Percentiles rank a stretch among this genome's conserved stretches.
These are phyloP conservation scores for Arctocebus calabarensis DNA, from an alignment of 2,797 vertebrate species.

Conservation along the genomic window DNA sequence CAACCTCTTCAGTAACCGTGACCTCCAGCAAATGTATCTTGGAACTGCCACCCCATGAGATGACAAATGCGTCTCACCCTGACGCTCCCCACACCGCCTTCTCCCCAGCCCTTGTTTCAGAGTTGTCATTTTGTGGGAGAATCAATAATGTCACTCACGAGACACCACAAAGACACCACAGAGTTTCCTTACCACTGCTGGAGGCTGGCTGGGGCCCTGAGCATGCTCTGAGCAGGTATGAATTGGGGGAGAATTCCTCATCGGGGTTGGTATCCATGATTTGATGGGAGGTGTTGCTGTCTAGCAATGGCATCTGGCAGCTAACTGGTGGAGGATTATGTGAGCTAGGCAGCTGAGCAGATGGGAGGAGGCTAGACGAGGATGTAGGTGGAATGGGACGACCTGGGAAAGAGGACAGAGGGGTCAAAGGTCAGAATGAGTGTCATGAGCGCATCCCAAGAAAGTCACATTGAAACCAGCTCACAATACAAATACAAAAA, in stretches of 20 bases:
- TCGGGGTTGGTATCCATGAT: conserved; percentile 99
- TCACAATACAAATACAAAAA: not conserved
- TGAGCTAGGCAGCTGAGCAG: conserved; percentile 95
- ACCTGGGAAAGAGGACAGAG: conserved; percentile 94
- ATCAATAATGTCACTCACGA: conserved; percentile 69
- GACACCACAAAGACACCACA: conserved; percentile 81
- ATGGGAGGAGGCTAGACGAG: conserved; percentile 96
- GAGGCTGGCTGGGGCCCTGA: conserved; percentile 92
- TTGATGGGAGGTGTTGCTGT: conserved; percentile 98
- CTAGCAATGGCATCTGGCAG: conserved; percentile 99
- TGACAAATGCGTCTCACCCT: conserved; percentile 34
- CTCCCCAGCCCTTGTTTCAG: conserved; percentile 45
- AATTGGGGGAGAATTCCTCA: conserved; percentile 94
- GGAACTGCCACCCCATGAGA: conserved; percentile 43
- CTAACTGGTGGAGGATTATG: conserved; percentile 95
- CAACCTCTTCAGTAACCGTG: not conserved
- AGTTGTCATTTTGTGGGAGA: conserved; percentile 66
- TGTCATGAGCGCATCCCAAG: conserved; percentile 84
- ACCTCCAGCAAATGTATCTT: not conserved
- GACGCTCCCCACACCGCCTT: conserved; percentile 54
- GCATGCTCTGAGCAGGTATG: conserved; percentile 96
- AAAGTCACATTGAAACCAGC: conserved; percentile 66
- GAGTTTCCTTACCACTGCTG: conserved; percentile 94
- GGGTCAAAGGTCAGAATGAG: conserved; percentile 91
- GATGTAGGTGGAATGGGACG: conserved; percentile 98